phyloP scores from a whole-genome alignment of 2,797 vertebrate genomes.

The Sitta carolinensis region DNA sequence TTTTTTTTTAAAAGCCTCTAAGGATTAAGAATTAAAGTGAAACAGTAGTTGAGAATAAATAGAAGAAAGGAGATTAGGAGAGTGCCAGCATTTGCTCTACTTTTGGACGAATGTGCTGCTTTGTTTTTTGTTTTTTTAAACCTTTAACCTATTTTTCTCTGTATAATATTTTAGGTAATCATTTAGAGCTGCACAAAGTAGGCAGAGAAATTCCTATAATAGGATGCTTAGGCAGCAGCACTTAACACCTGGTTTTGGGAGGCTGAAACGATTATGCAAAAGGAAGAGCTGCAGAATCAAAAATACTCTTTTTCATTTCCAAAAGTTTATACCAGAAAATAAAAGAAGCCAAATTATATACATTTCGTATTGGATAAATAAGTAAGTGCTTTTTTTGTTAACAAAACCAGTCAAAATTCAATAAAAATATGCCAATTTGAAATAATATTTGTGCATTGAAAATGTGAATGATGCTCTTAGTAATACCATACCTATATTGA shows the following conservation, averaged over 20 bases:
- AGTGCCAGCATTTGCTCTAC: not conserved
- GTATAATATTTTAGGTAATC: not conserved
- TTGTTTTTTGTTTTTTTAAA: too few species aligned
- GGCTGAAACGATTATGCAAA: not conserved
- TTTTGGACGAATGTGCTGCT: not conserved
- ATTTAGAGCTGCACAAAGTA: not conserved
- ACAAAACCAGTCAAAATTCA: not conserved
- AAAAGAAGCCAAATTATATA: not conserved
- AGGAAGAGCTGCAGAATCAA: not conserved
- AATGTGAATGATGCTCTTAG: not conserved
- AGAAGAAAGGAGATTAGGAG: not conserved
- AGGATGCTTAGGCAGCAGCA: not conserved
- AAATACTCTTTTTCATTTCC: not conserved
- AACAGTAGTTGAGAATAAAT: not conserved
- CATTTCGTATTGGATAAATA: not conserved
- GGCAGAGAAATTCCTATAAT: not conserved
- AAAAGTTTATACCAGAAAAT: not conserved
- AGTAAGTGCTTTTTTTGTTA: not conserved
- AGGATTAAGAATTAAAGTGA: not conserved
- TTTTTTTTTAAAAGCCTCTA: not conserved
- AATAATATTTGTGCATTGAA: not conserved
- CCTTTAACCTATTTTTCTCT: not conserved
- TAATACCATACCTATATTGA: not conserved
- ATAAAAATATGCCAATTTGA: not conserved
- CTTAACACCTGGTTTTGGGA: not conserved